Evolutionary conservation across 2,888 invertebrate species (phyloP).

Genomic region (Camponotus fellah): DNA sequence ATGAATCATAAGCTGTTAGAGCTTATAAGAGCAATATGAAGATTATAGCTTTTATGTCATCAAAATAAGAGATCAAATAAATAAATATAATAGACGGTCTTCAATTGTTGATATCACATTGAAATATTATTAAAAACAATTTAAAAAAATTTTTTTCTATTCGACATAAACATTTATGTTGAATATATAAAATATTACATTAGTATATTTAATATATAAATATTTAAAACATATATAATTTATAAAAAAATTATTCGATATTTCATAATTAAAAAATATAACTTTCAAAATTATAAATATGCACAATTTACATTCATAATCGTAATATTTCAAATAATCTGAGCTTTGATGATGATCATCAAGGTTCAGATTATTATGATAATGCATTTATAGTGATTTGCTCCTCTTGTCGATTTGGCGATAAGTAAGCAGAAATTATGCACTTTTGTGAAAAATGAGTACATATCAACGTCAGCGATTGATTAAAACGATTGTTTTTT

Average conservation of each 20-base stretch:
- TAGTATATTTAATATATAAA: background rate
- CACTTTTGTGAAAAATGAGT: conserved; percentile 4
- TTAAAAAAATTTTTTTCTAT: background rate
- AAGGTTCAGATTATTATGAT: too few relatives aligned
- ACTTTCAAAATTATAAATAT: background rate
- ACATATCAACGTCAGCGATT: background rate
- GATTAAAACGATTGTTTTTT: background rate
- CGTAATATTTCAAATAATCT: background rate
- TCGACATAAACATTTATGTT: too few relatives aligned
- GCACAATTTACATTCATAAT: background rate
- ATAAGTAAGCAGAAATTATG: background rate
- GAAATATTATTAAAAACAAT: background rate
- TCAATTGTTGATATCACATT: background rate
- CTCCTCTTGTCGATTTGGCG: background rate
- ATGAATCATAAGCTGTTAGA: conserved; percentile 34
- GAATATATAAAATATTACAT: conserved; percentile 1
- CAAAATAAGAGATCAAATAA: background rate
- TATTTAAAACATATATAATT: background rate
- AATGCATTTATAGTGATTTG: background rate
- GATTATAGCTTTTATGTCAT: conserved; percentile 5
- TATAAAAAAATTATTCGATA: too few relatives aligned
- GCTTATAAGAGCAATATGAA: conserved; percentile 35
- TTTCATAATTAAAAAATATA: too few relatives aligned
- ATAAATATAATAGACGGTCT: background rate
- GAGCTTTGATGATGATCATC: background rate